Percentiles rank a stretch among this genome's conserved stretches.
Conservation (phyloP, 2,113 vertebrate genomes). For the Brachyistius frenatus region DNA sequence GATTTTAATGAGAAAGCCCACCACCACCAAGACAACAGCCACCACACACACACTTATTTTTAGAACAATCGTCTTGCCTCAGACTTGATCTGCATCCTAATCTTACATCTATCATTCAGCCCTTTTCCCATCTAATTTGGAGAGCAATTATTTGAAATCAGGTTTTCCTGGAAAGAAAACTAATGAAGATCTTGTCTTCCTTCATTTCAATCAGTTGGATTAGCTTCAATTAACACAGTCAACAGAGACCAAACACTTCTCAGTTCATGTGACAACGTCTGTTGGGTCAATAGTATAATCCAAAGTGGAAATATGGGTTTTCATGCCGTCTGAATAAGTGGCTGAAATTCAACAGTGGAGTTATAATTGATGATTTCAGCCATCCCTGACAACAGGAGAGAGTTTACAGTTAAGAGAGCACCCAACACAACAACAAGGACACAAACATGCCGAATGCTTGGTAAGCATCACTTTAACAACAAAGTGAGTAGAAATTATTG, state of each 20-base stretch:
- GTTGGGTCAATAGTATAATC: neutral
- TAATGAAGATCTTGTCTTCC: neutral
- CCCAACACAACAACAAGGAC: neutral
- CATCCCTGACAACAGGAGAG: conserved; percentile 28
- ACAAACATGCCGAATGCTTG: neutral
- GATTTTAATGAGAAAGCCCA: conserved; percentile 73
- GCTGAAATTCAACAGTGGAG: conserved; percentile 31
- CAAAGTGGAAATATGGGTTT: neutral
- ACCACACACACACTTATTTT: neutral
- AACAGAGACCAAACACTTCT: neutral
- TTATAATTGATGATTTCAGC: conserved; percentile 67
- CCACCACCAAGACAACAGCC: conserved; percentile 30
- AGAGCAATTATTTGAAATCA: conserved; percentile 2
- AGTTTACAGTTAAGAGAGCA: neutral
- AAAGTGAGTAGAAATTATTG: too few species aligned
- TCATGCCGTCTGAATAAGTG: conserved; percentile 15
- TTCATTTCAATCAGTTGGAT: neutral
- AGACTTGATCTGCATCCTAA: conserved; percentile 32
- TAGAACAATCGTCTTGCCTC: conserved; percentile 15
- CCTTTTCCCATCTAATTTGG: conserved; percentile 3
- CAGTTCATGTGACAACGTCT: neutral
- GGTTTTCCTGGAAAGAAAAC: conserved; percentile 1
- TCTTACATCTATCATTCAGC: conserved; percentile 12
- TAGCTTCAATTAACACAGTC: conserved; percentile 1
- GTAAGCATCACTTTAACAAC: too few species aligned